phyloP scores from a whole-genome alignment of 1,140 invertebrate genomes.

The Caenorhabditis inopinata region DNA sequence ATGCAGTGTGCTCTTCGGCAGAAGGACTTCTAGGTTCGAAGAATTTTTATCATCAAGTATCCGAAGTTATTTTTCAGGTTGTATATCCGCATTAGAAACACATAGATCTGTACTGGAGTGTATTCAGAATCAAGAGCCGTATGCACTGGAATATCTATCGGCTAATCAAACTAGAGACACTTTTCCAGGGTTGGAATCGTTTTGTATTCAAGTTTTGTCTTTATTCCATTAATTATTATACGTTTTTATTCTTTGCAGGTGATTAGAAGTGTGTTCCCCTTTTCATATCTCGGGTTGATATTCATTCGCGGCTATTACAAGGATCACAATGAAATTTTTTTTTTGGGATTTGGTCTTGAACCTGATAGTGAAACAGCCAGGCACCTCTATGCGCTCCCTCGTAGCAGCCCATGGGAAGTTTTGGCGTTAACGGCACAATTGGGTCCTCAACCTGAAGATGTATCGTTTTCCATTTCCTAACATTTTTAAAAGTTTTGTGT shows the following conservation, averaged over 20 bases:
- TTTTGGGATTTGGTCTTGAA: conserved; percentile 34
- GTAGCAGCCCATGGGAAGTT: conserved; percentile 3
- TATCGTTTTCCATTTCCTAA: not conserved
- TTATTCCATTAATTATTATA: not conserved
- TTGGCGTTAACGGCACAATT: not conserved
- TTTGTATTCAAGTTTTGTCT: conserved; percentile 28
- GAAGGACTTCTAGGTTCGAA: conserved; percentile 13
- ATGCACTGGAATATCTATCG: conserved; percentile 38
- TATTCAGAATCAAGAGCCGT: conserved; percentile 36
- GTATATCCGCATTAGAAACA: conserved; percentile 28
- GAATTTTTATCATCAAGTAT: not conserved
- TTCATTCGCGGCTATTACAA: conserved; percentile 41
- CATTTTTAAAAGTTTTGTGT: no score
- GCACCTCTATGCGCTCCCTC: conserved; percentile 4
- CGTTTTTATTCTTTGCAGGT: conserved; percentile 24
- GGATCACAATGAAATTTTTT: conserved; percentile 45
- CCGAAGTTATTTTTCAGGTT: not conserved
- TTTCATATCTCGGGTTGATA: conserved; percentile 23
- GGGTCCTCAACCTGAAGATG: conserved; percentile 3
- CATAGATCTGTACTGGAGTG: conserved; percentile 19
- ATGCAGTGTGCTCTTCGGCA: conserved; percentile 9
- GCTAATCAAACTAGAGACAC: conserved; percentile 37
- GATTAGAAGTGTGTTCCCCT: conserved; percentile 36
- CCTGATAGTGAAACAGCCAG: conserved; percentile 39
- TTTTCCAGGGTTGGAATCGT: conserved; percentile 40